Evolutionary conservation across 2,113 vertebrate species (phyloP), one percentile per base, ranked within the genome.

Genomic region (Siniperca knerii): DNA sequence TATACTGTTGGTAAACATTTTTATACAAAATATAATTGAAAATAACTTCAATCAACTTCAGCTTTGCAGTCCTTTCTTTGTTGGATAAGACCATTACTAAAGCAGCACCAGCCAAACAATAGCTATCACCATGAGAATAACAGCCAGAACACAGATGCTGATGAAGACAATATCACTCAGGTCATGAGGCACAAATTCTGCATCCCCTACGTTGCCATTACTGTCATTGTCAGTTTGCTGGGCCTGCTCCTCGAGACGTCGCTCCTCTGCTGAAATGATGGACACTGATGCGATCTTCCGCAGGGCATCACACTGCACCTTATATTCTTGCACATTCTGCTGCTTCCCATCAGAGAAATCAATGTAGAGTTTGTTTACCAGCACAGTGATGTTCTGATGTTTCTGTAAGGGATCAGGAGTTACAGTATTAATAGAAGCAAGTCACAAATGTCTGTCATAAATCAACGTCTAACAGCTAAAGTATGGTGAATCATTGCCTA

Each of bases 91-190:
- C 10, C 50, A 12, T 54, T 16, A 40, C 81, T 96, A 99, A 21
- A 99, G 95, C 82, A 99, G 95, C 92, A 98, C 97, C 25, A 99
- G 94, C 90, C 98, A 98, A 74, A 98, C 93, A 33, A 99, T 97
- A 0, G 98, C 98, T 0, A 98, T 96, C 74, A 99, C 88, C 98
- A 99, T 99, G 89, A 99, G 97, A 67, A 99, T 95, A 58, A 98
- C 98, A 0, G 98, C 98, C 86, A 99, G 94, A 87, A 98, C 97
- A 87, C 98, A 99, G 85, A 99, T 98, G 85, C 97, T 97, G 88
- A 99, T 97, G 92, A 99, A 99, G 92, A 99, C 82, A 0, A 99
- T 95, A 78, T 99, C 98, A 0, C 98, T 99, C 89, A 96, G 96
- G 91, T 99, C 98, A 54, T 97, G 97, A 69, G 96, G 95, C 90